Base-by-base conservation (phyloP, 2,113 vertebrate species). In the Sebastes schlegelii region DNA sequence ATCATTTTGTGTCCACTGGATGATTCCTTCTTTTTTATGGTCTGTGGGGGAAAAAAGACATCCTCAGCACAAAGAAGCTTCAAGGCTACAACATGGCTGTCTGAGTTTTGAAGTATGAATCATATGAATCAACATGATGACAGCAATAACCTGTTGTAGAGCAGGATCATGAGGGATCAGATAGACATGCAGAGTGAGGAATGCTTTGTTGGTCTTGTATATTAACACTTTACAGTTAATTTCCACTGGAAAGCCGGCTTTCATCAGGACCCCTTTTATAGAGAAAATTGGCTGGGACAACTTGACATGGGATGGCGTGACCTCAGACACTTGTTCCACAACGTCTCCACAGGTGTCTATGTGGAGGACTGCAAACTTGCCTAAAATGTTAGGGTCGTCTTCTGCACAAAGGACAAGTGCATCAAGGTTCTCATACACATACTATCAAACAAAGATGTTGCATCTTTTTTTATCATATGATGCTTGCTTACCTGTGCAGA, bases 141-240 rank as follows among this genome's bases (percentile, higher is more conserved):
- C 1, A 67, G 66, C 9, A 11, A 52, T 40, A 6, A 63, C 81
- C 74, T 72, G 12, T 60, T 66, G 17, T 8, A 77, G 67, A 60
- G 26, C 81, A 23, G 43, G 60, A 49, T 83, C 81, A 23, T 0
- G 5, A 19, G 58, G 67, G 19, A 83, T 65, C 42, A 77, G 52
- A 17, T 60, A 77, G 0, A 83, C 67, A 43, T 83, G 58, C 0
- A 65, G 65, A 0, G 74, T 60, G 51, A 83, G 81, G 52, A 83
- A 83, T 12, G 66, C 1, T 60, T 23, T 51, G 12, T 19, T 77
- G 19, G 81, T 66, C 42, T 65, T 71, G n/a, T 43, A 83, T 13
- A 77, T 83, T 19, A 83, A 77, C 67, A 71, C 7, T 10, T 46
- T 46, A 40, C 65, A 83, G 49, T 77, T 16, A 3, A 71, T 46